Base-by-base conservation (phyloP, 2,888 invertebrate genomes). In the Eurytoma adleriae region DNA sequence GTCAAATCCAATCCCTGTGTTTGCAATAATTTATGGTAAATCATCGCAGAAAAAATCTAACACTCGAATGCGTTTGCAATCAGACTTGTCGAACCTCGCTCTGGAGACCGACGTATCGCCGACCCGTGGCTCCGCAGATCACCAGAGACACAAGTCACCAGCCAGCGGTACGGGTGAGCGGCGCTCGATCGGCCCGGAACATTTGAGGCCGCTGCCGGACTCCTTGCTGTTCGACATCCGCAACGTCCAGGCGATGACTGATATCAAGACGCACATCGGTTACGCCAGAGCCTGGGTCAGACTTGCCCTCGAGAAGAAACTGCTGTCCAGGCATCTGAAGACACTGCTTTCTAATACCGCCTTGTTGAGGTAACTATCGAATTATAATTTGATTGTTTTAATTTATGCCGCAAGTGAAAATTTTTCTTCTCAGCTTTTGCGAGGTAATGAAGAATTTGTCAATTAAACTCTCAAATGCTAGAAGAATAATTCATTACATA, bases 241-340 rank as follows among this genome's bases (percentile, higher is more conserved):
- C 86, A 97, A 96, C 89, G 95, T 97, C 52, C 95, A 97, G 92
- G 95, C 96, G 40, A 99, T 99, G 98, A 96, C 96, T 0, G 99
- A 99, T 89, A 98, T 99, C 78, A 98, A 98, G 92, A 99, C 99
- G 0, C 98, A 99, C 86, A 98, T 99, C 84, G 99, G 99, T 1
- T 96, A 96, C 90, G 96, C 97, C 0, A 93, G 99, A 85, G 99
- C 99, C 1, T 99, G 98, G 96, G 97, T 99, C 3, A 94, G 99
- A 75, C 92, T 99, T 30, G 96, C 99, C 0, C 92, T 99, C 66
- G 99, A 99, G 90, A 98, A 99, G 91, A 99, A 99, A 91, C 93
- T 99, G 64, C 92, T 99, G 1, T 98, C 98, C 0, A 95, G 96
- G 85, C 99, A 99, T 91, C 93, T 99, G 78, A 95, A 97, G 80